Percentiles rank a stretch among this genome's conserved stretches.
These are phyloP conservation scores for Oncopodura yosiiana DNA, from an alignment of 1,140 invertebrate species.

Conservation along the genomic window DNA sequence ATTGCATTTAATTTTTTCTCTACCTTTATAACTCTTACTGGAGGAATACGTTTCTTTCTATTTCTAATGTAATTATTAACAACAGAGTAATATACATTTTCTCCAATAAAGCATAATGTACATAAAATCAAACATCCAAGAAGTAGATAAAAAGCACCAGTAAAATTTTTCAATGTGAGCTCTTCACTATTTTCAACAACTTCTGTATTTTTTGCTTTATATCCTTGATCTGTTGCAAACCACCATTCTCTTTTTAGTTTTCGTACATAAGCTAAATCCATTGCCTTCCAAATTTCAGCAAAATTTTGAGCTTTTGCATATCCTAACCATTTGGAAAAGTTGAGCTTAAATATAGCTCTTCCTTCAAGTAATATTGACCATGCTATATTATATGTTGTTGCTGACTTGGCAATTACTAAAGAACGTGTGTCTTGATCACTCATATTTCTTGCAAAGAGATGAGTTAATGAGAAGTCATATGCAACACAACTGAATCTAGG, in stretches of 20 bases:
- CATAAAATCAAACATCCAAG: slow-evolving; percentile 6
- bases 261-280: slow-evolving; percentile 13
- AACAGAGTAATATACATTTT: too few species aligned
- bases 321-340: slow-evolving; percentile 14
- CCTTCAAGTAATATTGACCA: slow-evolving; percentile 8
- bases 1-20: too few species aligned
- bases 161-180: slow-evolving; percentile 12
- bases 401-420: slow-evolving; percentile 5
- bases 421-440: slow-evolving; percentile 4
- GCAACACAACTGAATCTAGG: slow-evolving; percentile 14
- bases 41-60: too few species aligned
- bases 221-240: slow-evolving; percentile 8
- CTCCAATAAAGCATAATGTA: too few species aligned
- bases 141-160: slow-evolving; percentile 16
- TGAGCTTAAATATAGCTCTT: slow-evolving; percentile 14
- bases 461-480: slow-evolving; percentile 11
- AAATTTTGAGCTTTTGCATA: slow-evolving; percentile 8
- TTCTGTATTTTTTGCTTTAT: slow-evolving; percentile 3
- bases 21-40: too few species aligned
- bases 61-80: too few species aligned
- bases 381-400: slow-evolving; percentile 5
- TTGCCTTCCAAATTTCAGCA: slow-evolving; percentile 11
- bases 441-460: slow-evolving; percentile 14
- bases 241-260: slow-evolving; percentile 14
- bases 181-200: slow-evolving; percentile 3